These are phyloP conservation scores for Podilymbus podiceps DNA, from an alignment of 2,113 vertebrate species.

Conservation along the genomic window DNA sequence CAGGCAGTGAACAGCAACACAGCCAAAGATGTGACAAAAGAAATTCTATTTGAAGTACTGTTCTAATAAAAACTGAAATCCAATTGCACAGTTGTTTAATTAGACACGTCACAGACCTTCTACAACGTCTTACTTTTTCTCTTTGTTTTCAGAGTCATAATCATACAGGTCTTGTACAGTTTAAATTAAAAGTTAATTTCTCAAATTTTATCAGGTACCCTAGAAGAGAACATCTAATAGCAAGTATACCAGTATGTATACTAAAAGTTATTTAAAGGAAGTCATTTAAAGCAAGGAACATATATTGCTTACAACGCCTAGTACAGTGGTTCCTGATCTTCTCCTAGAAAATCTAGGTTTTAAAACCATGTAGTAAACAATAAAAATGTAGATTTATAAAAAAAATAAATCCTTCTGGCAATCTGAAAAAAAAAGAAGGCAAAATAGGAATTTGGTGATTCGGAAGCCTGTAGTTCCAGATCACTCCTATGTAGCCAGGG, in stretches of 20 bases:
- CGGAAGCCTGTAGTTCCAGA: neutral
- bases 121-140: neutral
- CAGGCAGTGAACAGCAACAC: neutral
- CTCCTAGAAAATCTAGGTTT: neutral
- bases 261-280: neutral
- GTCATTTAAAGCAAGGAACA: neutral
- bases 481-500: neutral
- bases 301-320: neutral
- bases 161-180: neutral
- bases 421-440: neutral
- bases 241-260: neutral
- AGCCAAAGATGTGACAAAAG: neutral
- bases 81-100: neutral
- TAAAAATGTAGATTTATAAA: neutral
- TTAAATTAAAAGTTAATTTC: neutral
- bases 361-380: neutral
- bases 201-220: neutral
- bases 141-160: neutral
- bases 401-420: neutral
- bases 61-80: neutral
- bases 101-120: neutral
- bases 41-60: neutral
- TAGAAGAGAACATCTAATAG: neutral
- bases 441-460: neutral
- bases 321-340: neutral